Evolutionary conservation across 2,888 invertebrate genomes (phyloP).

Genomic region (Cabera pusaria): DNA sequence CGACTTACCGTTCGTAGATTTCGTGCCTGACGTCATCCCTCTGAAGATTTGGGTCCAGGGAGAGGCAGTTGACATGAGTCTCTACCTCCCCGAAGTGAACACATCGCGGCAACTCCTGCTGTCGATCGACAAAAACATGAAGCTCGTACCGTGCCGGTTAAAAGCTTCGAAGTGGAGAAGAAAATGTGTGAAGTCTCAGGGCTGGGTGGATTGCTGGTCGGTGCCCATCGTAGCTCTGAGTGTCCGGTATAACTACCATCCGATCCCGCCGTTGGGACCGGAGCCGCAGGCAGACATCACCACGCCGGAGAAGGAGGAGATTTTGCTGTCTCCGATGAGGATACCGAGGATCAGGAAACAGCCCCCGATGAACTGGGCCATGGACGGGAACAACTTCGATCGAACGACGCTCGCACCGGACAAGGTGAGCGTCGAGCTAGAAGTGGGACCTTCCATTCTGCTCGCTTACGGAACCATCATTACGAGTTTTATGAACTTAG

Average conservation of each 20-base stretch:
- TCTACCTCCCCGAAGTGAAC: constrained; percentile 96
- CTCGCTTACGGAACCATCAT: constrained; percentile 96
- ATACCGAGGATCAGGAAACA: constrained; percentile 91
- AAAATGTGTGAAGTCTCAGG: constrained; percentile 86
- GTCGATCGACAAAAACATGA: constrained; percentile 94
- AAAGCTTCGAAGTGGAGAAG: constrained; percentile 90
- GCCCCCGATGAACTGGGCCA: constrained; percentile 86
- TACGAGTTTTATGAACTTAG: constrained; percentile 93
- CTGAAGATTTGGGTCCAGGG: constrained; percentile 97
- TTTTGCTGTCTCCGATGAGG: constrained; percentile 94
- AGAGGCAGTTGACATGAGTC: constrained; percentile 94
- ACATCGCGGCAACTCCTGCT: constrained; percentile 92
- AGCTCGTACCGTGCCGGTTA: constrained; percentile 87
- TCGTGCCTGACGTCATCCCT: constrained; percentile 94
- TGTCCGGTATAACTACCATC: constrained; percentile 96
- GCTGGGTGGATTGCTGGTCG: constrained; percentile 98
- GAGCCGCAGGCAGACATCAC: constrained; percentile 96
- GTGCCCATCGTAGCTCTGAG: constrained; percentile 97
- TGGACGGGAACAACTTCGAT: constrained; percentile 91
- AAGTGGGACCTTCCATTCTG: constrained; percentile 96
- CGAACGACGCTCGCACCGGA: constrained; percentile 93
- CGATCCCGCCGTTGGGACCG: constrained; percentile 94
- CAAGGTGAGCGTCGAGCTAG: constrained; percentile 94
- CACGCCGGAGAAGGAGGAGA: constrained; percentile 97
- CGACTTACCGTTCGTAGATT: constrained; percentile 96